These are phyloP conservation scores for Catharus ustulatus DNA, from an alignment of 2,797 vertebrate species.

Conservation along the genomic window DNA sequence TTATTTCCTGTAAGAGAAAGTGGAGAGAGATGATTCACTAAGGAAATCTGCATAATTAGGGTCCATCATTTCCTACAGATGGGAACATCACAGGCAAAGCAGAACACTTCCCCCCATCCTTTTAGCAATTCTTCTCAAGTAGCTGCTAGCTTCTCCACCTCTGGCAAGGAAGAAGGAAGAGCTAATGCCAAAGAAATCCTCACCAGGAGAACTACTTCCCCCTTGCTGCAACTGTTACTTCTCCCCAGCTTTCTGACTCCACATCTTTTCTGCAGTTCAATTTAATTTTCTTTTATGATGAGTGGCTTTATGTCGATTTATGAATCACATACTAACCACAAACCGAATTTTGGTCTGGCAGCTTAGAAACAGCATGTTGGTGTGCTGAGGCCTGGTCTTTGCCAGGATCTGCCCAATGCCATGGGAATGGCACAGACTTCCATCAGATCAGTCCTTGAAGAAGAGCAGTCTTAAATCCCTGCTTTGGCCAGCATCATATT, in stretches of 20 bases:
- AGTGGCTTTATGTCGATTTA: not conserved
- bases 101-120: not conserved
- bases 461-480: not conserved
- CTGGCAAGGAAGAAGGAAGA: not conserved
- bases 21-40: slow-evolving; percentile 46
- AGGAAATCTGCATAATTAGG: slow-evolving; percentile 64
- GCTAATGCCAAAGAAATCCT: not conserved
- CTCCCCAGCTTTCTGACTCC: not conserved
- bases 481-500: not conserved
- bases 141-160: slow-evolving; percentile 22
- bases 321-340: not conserved
- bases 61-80: slow-evolving; percentile 62
- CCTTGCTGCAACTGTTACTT: not conserved
- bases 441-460: not conserved
- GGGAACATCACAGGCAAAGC: slow-evolving; percentile 42
- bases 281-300: not conserved
- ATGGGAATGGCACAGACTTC: not conserved
- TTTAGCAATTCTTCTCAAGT: slow-evolving; percentile 55
- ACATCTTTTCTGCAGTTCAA: not conserved
- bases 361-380: not conserved
- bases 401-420: not conserved
- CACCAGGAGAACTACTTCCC: not conserved
- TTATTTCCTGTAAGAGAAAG: slow-evolving; percentile 56
- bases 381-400: not conserved
- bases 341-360: not conserved